These are phyloP conservation scores for Ctenomys sociabilis DNA, from an alignment of 2,113 vertebrate species.

Conservation along the genomic window DNA sequence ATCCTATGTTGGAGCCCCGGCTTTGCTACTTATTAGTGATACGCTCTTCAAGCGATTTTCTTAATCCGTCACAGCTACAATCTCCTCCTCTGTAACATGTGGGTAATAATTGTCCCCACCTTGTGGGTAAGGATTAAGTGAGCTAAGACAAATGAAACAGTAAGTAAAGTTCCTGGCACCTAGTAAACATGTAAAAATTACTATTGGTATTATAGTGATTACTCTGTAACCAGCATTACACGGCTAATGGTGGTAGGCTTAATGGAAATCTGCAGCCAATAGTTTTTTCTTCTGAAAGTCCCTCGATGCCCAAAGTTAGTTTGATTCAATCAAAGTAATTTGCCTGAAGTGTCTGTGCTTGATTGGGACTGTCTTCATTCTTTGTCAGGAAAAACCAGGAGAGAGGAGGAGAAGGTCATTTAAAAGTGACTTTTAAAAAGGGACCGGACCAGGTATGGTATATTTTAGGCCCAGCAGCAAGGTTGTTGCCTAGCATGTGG, in stretches of 20 bases:
- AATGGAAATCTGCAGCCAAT: background rate
- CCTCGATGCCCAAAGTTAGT: background rate
- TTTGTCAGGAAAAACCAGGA: background rate
- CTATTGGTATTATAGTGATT: conserved; percentile 36
- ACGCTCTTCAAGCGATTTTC: background rate
- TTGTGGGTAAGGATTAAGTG: conserved; percentile 4
- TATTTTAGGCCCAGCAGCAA: background rate
- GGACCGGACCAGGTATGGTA: background rate
- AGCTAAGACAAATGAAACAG: conserved; percentile 18
- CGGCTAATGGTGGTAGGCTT: background rate
- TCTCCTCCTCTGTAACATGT: conserved; percentile 49
- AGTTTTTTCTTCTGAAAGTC: conserved; percentile 46
- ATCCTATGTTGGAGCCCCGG: background rate
- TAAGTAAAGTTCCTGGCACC: conserved; percentile 1
- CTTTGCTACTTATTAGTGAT: background rate
- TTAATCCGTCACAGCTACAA: background rate
- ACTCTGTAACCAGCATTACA: background rate
- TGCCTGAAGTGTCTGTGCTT: background rate
- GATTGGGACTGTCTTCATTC: background rate
- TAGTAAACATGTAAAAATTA: background rate
- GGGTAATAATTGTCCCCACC: background rate
- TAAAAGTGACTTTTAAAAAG: background rate
- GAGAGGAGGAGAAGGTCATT: background rate
- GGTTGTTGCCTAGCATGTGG: background rate
- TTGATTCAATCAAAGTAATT: conserved; percentile 6